Evolutionary conservation across 1,140 invertebrate species (phyloP), one percentile per base, ranked within the genome.

Genomic region (Delia radicum): DNA sequence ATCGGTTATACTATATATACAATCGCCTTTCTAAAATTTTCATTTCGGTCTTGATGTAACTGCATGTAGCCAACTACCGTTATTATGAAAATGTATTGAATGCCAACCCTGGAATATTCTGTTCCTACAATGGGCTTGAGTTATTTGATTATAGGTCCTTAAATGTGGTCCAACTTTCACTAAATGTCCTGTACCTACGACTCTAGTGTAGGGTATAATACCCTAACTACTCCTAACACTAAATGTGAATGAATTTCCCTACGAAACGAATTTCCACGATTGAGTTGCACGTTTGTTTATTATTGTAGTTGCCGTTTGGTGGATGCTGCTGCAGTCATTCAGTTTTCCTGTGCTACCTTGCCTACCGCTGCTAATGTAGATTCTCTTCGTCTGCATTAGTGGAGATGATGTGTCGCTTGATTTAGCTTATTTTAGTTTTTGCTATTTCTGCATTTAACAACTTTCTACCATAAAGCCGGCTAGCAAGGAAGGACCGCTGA

Each of bases 231-330:
- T 7, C n/a, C 48, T 18, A 55, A 21, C 18, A 55, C 48, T 55
- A 21, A 21, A 37, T 37, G 21, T 55, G 48, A 55, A 2, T 55
- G n/a, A 21, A 55, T 7, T 55, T 55, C n/a, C n/a, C n/a, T n/a
- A n/a, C n/a, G n/a, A 18, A 55, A 55, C 48, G 21, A 55, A 55
- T 55, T 55, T 55, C 48, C 48, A 21, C 48, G 48, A 55, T 55
- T 55, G 48, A 55, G 48, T 55, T 55, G 48, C 48, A 55, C 48
- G 48, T 55, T 55, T 55, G 48, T 55, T 55, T 55, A 55, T 55
- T 55, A 55, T 55, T 21, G 18, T 21, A 21, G 48, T 55, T 21
- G 48, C 48, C 46, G 37, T 42, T n/a, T n/a, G 37, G 15, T 42
- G 37, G 46, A 48, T 55, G 48, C 48, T 55, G 48, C 15, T 55